These are phyloP conservation scores for Drosophila macrothrix DNA, from an alignment of 2,888 invertebrate genomes.

Conservation along the genomic window DNA sequence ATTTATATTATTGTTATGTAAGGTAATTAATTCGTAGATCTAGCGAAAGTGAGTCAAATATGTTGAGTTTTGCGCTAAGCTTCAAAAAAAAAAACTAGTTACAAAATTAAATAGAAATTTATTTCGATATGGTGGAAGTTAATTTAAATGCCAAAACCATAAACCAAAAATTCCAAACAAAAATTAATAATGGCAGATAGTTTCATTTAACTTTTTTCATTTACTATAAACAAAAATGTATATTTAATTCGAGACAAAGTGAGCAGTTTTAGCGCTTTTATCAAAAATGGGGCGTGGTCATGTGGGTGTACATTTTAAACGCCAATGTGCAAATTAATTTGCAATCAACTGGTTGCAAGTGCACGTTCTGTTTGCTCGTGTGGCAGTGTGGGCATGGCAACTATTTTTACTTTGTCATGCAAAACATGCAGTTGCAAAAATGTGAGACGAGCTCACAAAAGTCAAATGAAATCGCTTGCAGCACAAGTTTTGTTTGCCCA, in stretches of 20 bases:
- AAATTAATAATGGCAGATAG: conserved; percentile 45
- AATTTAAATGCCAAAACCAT: conserved; percentile 28
- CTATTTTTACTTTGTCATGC: conserved; percentile 15
- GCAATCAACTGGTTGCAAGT: conserved; percentile 40
- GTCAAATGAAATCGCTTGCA: conserved; percentile 34
- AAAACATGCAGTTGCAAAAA: conserved; percentile 29
- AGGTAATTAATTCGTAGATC: background rate
- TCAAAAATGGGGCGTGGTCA: conserved; percentile 18
- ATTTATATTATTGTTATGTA: background rate
- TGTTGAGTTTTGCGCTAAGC: background rate
- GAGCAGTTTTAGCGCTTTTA: conserved; percentile 15
- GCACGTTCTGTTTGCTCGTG: conserved; percentile 21
- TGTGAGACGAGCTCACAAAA: conserved; percentile 22
- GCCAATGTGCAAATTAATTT: conserved; percentile 35
- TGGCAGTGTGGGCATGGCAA: conserved; percentile 29
- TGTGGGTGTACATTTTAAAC: conserved; percentile 44
- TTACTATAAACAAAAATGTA: conserved; percentile 6
- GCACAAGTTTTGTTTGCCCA: conserved; percentile 16
- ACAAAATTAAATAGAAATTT: background rate
- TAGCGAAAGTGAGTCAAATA: background rate
- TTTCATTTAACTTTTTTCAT: conserved; percentile 43
- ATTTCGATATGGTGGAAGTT: background rate
- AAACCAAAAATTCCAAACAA: conserved; percentile 6
- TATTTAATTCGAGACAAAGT: background rate
- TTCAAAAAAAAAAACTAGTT: background rate